Conservation (phyloP, 2,888 invertebrate species). For the Tenthredo notha region DNA sequence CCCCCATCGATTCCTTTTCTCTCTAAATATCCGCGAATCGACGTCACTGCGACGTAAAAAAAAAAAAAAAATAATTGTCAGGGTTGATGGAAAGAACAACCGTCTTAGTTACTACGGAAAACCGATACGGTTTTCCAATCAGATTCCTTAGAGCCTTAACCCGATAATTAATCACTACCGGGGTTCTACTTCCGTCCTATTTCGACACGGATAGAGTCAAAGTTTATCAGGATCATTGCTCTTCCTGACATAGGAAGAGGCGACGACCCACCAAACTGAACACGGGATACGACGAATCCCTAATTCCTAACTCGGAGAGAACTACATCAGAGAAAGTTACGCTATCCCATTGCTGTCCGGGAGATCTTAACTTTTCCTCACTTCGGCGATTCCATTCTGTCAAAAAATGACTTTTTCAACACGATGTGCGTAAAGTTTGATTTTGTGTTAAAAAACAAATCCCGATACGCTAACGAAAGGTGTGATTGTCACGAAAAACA, state of each 20-base stretch:
- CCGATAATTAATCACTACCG: constrained; percentile 42
- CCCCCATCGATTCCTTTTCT: not conserved
- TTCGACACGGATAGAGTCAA: constrained; percentile 7
- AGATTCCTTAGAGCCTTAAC: not conserved
- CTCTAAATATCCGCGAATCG: not conserved
- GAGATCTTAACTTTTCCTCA: not conserved
- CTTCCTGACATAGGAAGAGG: not conserved
- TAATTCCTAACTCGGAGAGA: constrained; percentile 1
- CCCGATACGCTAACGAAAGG: too few species aligned
- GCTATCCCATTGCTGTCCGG: not conserved
- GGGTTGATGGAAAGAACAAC: not conserved
- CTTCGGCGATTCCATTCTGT: not conserved
- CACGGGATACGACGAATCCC: constrained; percentile 16
- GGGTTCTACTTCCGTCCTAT: not conserved
- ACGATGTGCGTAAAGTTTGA: too few species aligned
- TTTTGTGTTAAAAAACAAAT: too few species aligned
- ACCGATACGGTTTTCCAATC: not conserved
- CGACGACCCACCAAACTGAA: constrained; percentile 16
- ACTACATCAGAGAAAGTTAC: not conserved
- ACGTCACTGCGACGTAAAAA: not conserved
- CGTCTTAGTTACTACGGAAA: not conserved
- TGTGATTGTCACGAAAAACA: too few species aligned
- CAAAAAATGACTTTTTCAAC: not conserved
- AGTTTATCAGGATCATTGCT: constrained; percentile 27
- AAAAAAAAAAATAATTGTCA: too few species aligned